Percentiles rank a stretch among this genome's conserved stretches.
Conservation (phyloP, 2,888 invertebrate species). For the Caenorhabditis doughertyi region DNA sequence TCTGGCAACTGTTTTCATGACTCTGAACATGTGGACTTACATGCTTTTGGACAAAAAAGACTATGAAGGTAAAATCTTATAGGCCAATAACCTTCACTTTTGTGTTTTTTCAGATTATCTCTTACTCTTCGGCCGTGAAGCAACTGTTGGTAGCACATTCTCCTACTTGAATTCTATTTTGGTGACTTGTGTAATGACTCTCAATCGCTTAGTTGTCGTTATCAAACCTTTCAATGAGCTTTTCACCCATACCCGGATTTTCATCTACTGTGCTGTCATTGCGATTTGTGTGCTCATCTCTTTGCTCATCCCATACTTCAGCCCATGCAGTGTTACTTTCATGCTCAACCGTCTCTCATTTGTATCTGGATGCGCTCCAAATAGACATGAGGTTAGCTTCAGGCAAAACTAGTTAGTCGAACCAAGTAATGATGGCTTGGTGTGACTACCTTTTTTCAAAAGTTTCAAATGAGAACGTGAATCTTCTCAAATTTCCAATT, state of each 20-base stretch:
- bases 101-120: slow-evolving; percentile 14
- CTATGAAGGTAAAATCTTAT: slow-evolving; percentile 14
- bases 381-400: slow-evolving; percentile 36
- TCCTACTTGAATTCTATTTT: slow-evolving; percentile 14
- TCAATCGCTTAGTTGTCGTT: neutral
- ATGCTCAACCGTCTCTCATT: neutral
- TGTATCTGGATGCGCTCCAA: slow-evolving; percentile 33
- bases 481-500: too few relatives aligned
- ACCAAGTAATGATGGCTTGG: too few relatives aligned
- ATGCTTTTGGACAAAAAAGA: neutral
- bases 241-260: neutral
- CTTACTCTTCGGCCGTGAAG: neutral
- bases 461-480: too few relatives aligned
- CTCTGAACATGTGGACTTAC: neutral
- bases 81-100: neutral
- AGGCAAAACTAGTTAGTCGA: too few relatives aligned
- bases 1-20: slow-evolving; percentile 1
- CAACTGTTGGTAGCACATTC: slow-evolving; percentile 9
- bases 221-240: neutral
- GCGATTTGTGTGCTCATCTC: slow-evolving; percentile 2
- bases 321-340: slow-evolving; percentile 13
- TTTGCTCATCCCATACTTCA: slow-evolving; percentile 32
- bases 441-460: too few relatives aligned
- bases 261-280: slow-evolving; percentile 24
- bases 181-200: slow-evolving; percentile 4